Conservation (phyloP, 1,140 invertebrate species). For the Mactra quadrangularis region DNA sequence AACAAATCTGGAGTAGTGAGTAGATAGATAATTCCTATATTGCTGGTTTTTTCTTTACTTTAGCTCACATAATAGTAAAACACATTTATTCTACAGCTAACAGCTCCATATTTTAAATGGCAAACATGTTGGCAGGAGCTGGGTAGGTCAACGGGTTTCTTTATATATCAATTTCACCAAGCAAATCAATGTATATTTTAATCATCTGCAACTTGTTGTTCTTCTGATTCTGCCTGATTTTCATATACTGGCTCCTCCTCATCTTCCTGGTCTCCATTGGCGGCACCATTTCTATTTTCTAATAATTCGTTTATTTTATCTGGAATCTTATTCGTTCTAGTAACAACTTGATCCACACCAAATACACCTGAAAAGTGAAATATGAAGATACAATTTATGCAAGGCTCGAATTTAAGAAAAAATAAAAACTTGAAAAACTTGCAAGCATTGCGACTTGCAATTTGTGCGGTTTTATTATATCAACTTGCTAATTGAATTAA, state of each 20-base stretch:
- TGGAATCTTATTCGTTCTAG: constrained; percentile 20
- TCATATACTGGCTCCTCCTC: neutral
- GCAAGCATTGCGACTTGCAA: too few species aligned
- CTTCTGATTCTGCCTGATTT: neutral
- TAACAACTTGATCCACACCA: constrained; percentile 8
- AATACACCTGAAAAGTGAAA: constrained; percentile 27
- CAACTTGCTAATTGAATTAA: neutral
- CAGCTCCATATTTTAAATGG: constrained; percentile 4
- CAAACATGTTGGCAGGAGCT: neutral
- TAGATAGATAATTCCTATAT: too few species aligned
- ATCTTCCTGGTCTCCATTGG: constrained; percentile 1
- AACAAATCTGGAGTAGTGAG: too few species aligned
- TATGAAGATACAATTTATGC: neutral
- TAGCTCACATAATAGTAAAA: too few species aligned
- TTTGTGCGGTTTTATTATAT: neutral
- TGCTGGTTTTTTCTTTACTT: too few species aligned
- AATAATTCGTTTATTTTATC: neutral
- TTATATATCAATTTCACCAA: neutral
- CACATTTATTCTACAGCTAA: too few species aligned
- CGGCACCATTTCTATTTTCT: neutral
- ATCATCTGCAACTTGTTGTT: neutral
- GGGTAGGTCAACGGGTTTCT: neutral
- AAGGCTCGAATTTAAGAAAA: neutral
- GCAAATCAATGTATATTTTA: neutral
- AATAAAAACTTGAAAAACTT: too few species aligned